phyloP scores from a whole-genome alignment of 1,140 invertebrate species.

The Anoplolepis gracilipes region DNA sequence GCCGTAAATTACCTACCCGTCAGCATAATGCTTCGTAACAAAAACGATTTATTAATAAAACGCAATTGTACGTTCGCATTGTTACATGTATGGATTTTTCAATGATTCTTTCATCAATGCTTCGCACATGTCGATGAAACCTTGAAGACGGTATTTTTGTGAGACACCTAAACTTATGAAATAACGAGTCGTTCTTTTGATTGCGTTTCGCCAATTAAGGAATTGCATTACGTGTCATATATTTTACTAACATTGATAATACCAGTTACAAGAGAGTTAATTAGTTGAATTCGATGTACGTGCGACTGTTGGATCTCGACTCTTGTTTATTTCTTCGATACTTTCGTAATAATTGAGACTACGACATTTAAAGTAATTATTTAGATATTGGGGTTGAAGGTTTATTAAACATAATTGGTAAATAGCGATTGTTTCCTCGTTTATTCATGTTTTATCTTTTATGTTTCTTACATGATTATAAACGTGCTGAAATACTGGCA shows the following conservation, averaged over 20 bases:
- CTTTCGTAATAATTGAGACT: conserved; percentile 4
- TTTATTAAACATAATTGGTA: conserved; percentile 21
- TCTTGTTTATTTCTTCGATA: background rate
- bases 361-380: conserved; percentile 11
- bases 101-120: conserved; percentile 11
- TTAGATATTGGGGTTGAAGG: background rate
- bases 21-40: conserved; percentile 9
- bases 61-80: conserved; percentile 15
- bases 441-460: background rate
- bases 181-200: conserved; percentile 6
- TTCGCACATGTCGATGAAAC: background rate
- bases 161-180: conserved; percentile 23
- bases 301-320: too few species aligned
- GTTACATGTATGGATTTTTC: conserved; percentile 2
- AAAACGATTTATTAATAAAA: conserved; percentile 57
- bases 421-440: background rate
- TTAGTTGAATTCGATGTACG: background rate
- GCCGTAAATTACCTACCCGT: conserved; percentile 39
- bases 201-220: background rate
- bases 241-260: background rate
- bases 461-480: background rate
- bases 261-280: background rate
- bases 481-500: background rate
- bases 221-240: background rate
- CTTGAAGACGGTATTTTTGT: conserved; percentile 1